A percentile compares a stretch with the other conserved stretches of the same genome.
phyloP scores from a whole-genome alignment of 2,888 invertebrate species.

The Amblyjoppa proteus region DNA sequence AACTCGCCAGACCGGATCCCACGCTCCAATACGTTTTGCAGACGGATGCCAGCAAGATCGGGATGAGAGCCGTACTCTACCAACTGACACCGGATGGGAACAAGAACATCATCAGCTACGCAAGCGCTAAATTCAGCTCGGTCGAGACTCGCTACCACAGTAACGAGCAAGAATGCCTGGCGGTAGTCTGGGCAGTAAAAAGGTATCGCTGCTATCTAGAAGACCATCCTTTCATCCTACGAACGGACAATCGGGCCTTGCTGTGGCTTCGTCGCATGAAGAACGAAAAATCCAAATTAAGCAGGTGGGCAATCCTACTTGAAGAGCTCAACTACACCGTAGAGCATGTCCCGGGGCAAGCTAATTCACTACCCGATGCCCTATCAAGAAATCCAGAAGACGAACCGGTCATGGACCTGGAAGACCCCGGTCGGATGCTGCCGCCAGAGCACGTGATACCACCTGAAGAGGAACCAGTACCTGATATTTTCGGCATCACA shows the following conservation, averaged over 20 bases:
- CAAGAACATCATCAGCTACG: not conserved
- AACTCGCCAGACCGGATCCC: constrained; percentile 34
- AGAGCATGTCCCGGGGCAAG: no score
- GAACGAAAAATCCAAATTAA: not conserved
- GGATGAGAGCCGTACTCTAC: not conserved
- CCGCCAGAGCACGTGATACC: not conserved
- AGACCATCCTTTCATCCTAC: not conserved
- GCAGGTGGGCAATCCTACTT: not conserved
- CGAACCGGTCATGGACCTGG: no score
- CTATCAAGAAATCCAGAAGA: no score
- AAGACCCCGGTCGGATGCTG: no score
- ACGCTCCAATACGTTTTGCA: constrained; percentile 7
- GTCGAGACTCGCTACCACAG: no score
- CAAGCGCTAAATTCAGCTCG: no score
- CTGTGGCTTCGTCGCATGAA: not conserved
- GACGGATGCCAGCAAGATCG: constrained; percentile 42
- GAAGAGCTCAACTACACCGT: not conserved
- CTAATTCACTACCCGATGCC: no score
- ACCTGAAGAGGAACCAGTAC: not conserved
- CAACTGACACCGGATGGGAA: not conserved
- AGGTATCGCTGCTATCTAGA: not conserved
- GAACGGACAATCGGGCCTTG: not conserved
- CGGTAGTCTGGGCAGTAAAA: no score
- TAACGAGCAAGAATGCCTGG: no score
- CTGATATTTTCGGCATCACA: not conserved